A percentile compares a stretch with the other conserved stretches of the same genome.
These are phyloP conservation scores for Maniola jurtina DNA, from an alignment of 1,140 invertebrate species.

Conservation along the genomic window DNA sequence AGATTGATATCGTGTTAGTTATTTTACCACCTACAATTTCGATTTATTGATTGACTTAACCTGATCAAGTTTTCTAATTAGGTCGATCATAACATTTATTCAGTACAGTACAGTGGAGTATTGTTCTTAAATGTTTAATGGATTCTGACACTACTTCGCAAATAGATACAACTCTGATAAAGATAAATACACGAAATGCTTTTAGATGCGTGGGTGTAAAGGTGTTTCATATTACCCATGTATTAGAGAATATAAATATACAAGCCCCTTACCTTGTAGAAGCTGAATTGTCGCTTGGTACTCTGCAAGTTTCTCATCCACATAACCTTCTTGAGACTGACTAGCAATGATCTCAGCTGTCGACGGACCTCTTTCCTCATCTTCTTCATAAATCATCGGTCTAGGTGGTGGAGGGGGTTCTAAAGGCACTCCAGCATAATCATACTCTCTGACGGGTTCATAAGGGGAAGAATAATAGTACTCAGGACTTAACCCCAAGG, in stretches of 20 bases:
- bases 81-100: too few species aligned
- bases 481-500: slow-evolving; percentile 81
- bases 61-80: too few species aligned
- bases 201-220: slow-evolving; percentile 1
- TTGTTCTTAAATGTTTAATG: not conserved
- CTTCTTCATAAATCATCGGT: slow-evolving; percentile 80
- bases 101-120: too few species aligned
- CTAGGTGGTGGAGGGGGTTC: slow-evolving; percentile 83
- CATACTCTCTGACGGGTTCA: slow-evolving; percentile 79
- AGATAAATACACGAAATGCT: slow-evolving; percentile 1
- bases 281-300: slow-evolving; percentile 95
- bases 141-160: not conserved
- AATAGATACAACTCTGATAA: not conserved
- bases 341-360: slow-evolving; percentile 95
- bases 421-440: slow-evolving; percentile 84
- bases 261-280: slow-evolving; percentile 87
- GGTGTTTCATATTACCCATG: not conserved
- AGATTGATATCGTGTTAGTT: too few species aligned
- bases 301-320: slow-evolving; percentile 95
- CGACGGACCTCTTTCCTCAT: slow-evolving; percentile 86
- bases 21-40: too few species aligned
- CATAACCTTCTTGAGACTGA: slow-evolving; percentile 93
- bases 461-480: slow-evolving; percentile 82
- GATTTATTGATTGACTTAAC: too few species aligned
- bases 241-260: not conserved